A percentile compares a stretch with the other conserved stretches of the same genome.
phyloP scores from a whole-genome alignment of 2,888 invertebrate species.

The Odontomyia ornata region DNA sequence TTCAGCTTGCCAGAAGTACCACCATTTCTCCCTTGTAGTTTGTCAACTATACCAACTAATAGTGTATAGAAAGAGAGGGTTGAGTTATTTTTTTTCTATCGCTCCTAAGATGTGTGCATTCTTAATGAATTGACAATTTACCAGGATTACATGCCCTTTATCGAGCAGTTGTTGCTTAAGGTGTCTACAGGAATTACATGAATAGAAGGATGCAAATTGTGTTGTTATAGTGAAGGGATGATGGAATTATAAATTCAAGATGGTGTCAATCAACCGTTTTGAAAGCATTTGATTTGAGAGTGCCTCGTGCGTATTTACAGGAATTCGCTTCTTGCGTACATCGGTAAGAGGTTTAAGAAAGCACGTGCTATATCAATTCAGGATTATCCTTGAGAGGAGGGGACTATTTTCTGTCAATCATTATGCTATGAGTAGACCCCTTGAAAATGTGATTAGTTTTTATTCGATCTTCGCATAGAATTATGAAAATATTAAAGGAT shows the following conservation, averaged over 20 bases:
- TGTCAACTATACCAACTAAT: neutral
- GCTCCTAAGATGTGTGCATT: slow-evolving; percentile 43
- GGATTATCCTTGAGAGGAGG: too few relatives aligned
- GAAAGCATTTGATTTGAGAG: slow-evolving; percentile 32
- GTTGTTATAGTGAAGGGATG: slow-evolving; percentile 8
- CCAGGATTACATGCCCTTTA: slow-evolving; percentile 42
- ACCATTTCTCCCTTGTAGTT: neutral
- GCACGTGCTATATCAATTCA: slow-evolving; percentile 27
- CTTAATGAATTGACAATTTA: slow-evolving; percentile 49
- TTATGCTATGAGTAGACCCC: too few relatives aligned
- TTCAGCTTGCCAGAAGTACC: slow-evolving; percentile 12
- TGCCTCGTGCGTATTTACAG: slow-evolving; percentile 34
- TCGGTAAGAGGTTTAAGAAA: neutral
- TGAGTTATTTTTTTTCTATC: slow-evolving; percentile 4
- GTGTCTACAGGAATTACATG: slow-evolving; percentile 41
- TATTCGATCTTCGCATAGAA: too few relatives aligned
- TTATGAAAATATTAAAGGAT: too few relatives aligned
- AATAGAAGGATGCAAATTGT: slow-evolving; percentile 37
- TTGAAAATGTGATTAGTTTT: too few relatives aligned
- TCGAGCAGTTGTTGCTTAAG: slow-evolving; percentile 42
- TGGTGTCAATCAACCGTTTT: slow-evolving; percentile 36
- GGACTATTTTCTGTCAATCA: too few relatives aligned
- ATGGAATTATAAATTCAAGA: slow-evolving; percentile 43
- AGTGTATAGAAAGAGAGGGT: slow-evolving; percentile 17
- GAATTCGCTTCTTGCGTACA: neutral